Conservation (phyloP, 2,113 vertebrate genomes). For the Sylvilagus bachmani region DNA sequence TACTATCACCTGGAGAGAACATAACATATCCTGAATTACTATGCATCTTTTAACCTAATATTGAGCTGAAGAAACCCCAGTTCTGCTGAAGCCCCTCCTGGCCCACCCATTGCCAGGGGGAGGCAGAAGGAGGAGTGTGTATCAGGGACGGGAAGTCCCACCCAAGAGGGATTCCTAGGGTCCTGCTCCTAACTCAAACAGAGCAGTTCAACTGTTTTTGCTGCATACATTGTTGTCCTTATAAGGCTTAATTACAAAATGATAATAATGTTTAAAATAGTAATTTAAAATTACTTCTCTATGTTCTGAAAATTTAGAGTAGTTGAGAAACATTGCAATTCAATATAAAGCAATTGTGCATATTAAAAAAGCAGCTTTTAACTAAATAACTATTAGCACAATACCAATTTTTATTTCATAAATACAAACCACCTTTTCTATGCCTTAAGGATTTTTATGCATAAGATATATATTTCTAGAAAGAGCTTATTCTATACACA, state of each 20-base stretch:
- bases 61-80: not conserved
- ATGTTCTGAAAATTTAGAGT: not conserved
- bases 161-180: not conserved
- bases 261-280: slow-evolving; percentile 26
- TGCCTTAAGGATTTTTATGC: slow-evolving; percentile 32
- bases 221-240: not conserved
- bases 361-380: slow-evolving; percentile 19
- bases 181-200: not conserved
- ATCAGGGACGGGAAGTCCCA: not conserved
- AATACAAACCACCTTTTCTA: slow-evolving; percentile 23
- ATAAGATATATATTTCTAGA: slow-evolving; percentile 44
- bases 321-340: slow-evolving; percentile 19
- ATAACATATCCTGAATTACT: not conserved
- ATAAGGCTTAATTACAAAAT: slow-evolving; percentile 30
- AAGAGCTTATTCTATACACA: not conserved
- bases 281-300: slow-evolving; percentile 44
- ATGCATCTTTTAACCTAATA: not conserved
- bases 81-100: not conserved
- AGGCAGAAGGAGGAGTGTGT: not conserved
- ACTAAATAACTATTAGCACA: slow-evolving; percentile 37
- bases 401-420: not conserved
- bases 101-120: not conserved
- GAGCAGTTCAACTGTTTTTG: not conserved
- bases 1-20: not conserved
- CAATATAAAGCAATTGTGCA: not conserved